Evolutionary conservation across 2,797 vertebrate species (phyloP), one percentile per base, ranked within the genome.

Genomic region (Coranthus polyacanthus): DNA sequence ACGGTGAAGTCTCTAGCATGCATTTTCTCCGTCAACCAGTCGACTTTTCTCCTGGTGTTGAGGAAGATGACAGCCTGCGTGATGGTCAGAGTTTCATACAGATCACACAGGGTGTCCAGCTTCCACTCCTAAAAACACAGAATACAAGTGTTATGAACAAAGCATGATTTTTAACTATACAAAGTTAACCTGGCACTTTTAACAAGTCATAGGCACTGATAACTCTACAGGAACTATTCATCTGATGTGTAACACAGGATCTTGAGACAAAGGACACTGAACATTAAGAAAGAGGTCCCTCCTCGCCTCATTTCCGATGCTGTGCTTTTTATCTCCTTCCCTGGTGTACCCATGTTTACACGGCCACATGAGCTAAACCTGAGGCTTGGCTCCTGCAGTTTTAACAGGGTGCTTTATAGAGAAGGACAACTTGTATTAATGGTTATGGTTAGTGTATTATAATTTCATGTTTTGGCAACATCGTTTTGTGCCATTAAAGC

Each of bases 21-120:
- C 98, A 99, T 99, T 85, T 99, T 99, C 88, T 99, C 98, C 0
- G 98, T 99, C 73, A 99, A 90, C 98, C 98, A 99, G 90, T 99
- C 98, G 1, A 99, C 98, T 94, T 99, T 99, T 93, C 97, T 97
- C 88, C 98, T 95, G 17, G 98, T 99, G 83, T 99, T 99, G 71
- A 99, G 95, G 84, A 99, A 99, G 87, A 99, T 99, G 59, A 99
- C 98, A 39, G 98, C 98, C 92, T 99, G 97, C 12, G 98, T 99
- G 93, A 99, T 99, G 0, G 98, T 99, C 87, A 99, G 88, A 0
- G 97, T 99, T 81, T 99, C 98, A 15, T 99, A 99, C 84, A 99
- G 84, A 88, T 99, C 97, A 75, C 98, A 99, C 24, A 98, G 94
- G 1, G 98, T 99, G 90, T 99, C 98, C 90, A 99, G 86, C 83